phyloP scores from a whole-genome alignment of 2,113 vertebrate species.

The Leuciscus idus region DNA sequence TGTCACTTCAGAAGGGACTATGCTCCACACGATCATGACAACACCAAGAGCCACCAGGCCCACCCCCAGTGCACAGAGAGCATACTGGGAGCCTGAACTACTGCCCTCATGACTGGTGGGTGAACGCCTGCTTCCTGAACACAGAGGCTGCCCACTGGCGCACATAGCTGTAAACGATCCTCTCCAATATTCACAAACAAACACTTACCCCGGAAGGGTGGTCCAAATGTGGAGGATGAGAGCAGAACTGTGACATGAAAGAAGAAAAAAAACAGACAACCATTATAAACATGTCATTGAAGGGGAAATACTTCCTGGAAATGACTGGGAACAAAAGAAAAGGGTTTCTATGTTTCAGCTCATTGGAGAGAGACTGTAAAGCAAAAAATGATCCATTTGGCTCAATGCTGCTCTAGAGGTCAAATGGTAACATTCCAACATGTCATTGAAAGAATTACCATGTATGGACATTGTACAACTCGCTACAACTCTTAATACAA shows the following conservation, averaged over 20 bases:
- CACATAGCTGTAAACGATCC: constrained; percentile 1
- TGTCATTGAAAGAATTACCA: background rate
- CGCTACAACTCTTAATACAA: background rate
- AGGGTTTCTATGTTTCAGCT: background rate
- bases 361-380: background rate
- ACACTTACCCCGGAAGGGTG: background rate
- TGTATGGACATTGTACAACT: background rate
- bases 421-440: background rate
- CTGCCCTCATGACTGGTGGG: constrained; percentile 54
- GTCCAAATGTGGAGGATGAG: constrained; percentile 18
- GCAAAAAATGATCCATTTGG: background rate
- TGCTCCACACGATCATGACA: constrained; percentile 95
- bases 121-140: constrained; percentile 52
- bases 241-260: background rate
- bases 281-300: background rate
- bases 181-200: background rate
- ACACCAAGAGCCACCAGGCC: constrained; percentile 91
- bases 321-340: constrained; percentile 26
- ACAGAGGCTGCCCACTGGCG: constrained; percentile 63
- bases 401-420: background rate
- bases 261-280: background rate
- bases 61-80: constrained; percentile 89
- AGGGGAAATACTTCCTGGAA: constrained; percentile 36
- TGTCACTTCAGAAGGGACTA: constrained; percentile 76
- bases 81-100: constrained; percentile 86